Percentiles rank a stretch among this genome's conserved stretches.
Conservation (phyloP, 2,888 invertebrate genomes). For the Heteropelma amictum region DNA sequence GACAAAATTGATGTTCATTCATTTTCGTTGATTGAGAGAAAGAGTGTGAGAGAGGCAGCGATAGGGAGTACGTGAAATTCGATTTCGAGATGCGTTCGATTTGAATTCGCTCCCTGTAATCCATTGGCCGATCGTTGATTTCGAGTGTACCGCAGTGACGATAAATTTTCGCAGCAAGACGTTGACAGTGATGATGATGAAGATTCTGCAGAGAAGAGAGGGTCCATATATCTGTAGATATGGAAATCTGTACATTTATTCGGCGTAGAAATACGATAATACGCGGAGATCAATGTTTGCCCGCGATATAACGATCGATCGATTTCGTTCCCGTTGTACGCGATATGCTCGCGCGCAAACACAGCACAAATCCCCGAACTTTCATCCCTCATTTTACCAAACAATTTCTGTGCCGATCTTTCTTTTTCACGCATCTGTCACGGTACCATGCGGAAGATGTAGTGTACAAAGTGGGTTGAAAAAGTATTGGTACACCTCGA, state of each 20-base stretch:
- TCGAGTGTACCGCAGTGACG: not conserved
- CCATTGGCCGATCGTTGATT: conserved; percentile 38
- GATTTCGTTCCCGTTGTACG: conserved; percentile 17
- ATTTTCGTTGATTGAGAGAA: conserved; percentile 40
- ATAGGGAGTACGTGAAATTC: not conserved
- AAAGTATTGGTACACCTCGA: no score
- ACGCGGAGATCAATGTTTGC: conserved; percentile 9
- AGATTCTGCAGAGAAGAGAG: conserved; percentile 20
- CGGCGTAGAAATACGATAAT: not conserved
- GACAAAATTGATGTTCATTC: conserved; percentile 44
- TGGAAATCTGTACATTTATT: not conserved
- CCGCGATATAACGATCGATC: conserved; percentile 1
- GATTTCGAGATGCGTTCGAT: conserved; percentile 10
- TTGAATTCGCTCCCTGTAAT: conserved; percentile 7
- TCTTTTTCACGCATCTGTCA: no score
- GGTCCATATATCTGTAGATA: not conserved
- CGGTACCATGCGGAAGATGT: no score
- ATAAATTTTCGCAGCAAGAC: conserved; percentile 37
- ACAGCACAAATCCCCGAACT: not conserved
- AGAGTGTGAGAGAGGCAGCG: not conserved
- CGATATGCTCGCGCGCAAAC: not conserved
- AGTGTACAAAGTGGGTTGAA: no score
- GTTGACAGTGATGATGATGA: conserved; percentile 50
- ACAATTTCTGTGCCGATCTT: no score
- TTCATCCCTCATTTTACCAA: not conserved